Evolutionary conservation across 92 coral and sea anemone species (phyloP), one percentile per base, ranked within the genome.

Genomic region (Epizoanthus scotinus): DNA sequence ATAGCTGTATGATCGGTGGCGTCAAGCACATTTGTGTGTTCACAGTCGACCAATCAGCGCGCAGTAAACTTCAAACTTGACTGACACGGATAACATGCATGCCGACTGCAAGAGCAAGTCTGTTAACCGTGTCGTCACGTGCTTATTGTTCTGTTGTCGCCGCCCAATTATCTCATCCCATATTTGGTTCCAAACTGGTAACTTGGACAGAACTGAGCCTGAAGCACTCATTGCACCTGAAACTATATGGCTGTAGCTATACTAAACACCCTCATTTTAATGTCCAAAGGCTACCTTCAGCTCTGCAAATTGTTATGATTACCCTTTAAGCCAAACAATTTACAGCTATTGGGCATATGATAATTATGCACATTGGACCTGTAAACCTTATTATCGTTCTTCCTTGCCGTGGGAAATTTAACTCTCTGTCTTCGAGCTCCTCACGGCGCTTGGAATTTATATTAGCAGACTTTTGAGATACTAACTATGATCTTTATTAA

Each of bases 1-100:
- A 66, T 55, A 92, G 85, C 67, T 84, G 86, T 81, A 66, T 55
- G 21, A 70, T 83, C 68, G 44, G 68, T 75, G 68, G 81, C 81
- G 81, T 75, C 81, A 75, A 75, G 25, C 81, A 75, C 68, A 75
- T 75, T 75, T 75, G 81, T 75, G 68, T 75, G 63, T 57, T 75
- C 24, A 75, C 68, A 14, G 28, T 8, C 67, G 61, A 34, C 81
- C 81, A 75, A 75, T 75, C 81, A 75, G 68, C 10, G 81, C 68
- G 56, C 14, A 31, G 69, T 53, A 75, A 57, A 54, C 68, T 59
- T 60, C 50, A 59, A 58, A 60, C 68, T 75, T 75, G 81, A 75
- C 81, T 75, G 68, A 74, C 80, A 74, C 24, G 57, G 42, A 47
- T 47, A 56, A 67, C 54, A 75, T 38, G 81, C 81, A 59, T 75